Base-by-base conservation (phyloP, 1,140 invertebrate species). In the Neodiprion virginianus region DNA sequence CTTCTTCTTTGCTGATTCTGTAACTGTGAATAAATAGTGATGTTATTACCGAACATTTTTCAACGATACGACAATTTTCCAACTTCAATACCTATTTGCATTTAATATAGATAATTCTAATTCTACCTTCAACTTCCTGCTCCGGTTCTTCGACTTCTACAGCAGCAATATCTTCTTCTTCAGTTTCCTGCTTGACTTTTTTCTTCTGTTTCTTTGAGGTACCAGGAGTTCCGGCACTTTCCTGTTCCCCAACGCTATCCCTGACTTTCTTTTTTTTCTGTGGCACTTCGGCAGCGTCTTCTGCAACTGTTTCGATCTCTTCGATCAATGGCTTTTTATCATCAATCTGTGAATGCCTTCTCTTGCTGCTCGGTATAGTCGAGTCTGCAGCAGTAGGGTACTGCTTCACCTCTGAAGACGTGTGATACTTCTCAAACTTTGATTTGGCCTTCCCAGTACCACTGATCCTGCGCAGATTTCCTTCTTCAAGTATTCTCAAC, bases 381-480 rank as follows among this genome's bases (percentile, higher is more conserved):
- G 90, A 91, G 79, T 93, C 92, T 8, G 89, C 90, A 71, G 91
- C 91, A 61, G 84, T 82, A 12, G 91, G 89, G 86, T 94, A 94
- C 47, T 92, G 90, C 28, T 90, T 84, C n/a, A 92, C 87, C 86
- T 94, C 92, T 72, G 92, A 97, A 21, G 94, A 95, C 65, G 92
- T 91, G 78, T 97, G 94, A 86, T 98, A 98, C 88, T 97, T 98
- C 78, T 98, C 96, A 84, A 96, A 96, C 82, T 95, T 96, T 0
- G 94, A 93, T 84, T 95, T 95, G 1, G 93, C 93, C 85, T 96
- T 97, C 2, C 94, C 95, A 1, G 94, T 95, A 8, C 97, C 97
- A 83, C 96, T 97, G 48, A 98, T 93, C 81, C 92, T 92, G 72
- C 92, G 91, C 48, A 96, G 85, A 82, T 94, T 95, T 0, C 96